Percentiles rank a stretch among this genome's conserved stretches.
These are phyloP conservation scores for Chironomus riparius DNA, from an alignment of 2,888 invertebrate species.

Conservation along the genomic window DNA sequence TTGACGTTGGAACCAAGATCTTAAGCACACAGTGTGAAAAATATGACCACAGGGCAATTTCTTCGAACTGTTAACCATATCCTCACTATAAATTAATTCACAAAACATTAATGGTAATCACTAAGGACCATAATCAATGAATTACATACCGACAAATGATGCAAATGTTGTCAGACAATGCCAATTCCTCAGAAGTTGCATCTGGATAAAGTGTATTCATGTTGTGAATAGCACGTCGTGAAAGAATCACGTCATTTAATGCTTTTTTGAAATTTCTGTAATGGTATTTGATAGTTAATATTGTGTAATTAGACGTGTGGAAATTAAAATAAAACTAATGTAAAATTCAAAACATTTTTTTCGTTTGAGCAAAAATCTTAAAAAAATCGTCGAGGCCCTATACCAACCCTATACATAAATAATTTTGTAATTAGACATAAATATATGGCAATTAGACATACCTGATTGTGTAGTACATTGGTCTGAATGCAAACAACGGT, in stretches of 20 bases:
- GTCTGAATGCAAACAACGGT: slow-evolving; percentile 95
- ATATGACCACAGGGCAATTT: slow-evolving; percentile 98
- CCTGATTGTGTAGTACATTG: slow-evolving; percentile 98
- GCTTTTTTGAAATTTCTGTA: slow-evolving; percentile 92
- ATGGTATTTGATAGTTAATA: too few relatives aligned
- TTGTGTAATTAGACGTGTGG: too few relatives aligned
- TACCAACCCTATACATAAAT: too few relatives aligned
- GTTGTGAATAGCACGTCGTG: slow-evolving; percentile 90
- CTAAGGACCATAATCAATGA: neutral
- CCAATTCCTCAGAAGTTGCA: slow-evolving; percentile 85
- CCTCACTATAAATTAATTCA: slow-evolving; percentile 46
- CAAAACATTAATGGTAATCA: neutral
- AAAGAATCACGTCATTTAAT: slow-evolving; percentile 92
- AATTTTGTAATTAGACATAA: too few relatives aligned
- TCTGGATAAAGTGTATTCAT: slow-evolving; percentile 98
- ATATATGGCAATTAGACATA: slow-evolving; percentile 37
- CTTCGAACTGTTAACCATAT: slow-evolving; percentile 70
- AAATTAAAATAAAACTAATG: too few relatives aligned
- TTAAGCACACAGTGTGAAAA: slow-evolving; percentile 92
- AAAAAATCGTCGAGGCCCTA: too few relatives aligned
- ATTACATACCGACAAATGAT: slow-evolving; percentile 76
- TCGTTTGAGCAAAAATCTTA: too few relatives aligned
- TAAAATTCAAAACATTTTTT: too few relatives aligned
- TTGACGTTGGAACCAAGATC: slow-evolving; percentile 99
- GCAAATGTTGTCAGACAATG: slow-evolving; percentile 92